A percentile compares a stretch with the other conserved stretches of the same genome.
Evolutionary conservation across 37 sponge, comb jelly and placozoan species (phyloP).

Genomic region (Cladorhizidae sp.): DNA sequence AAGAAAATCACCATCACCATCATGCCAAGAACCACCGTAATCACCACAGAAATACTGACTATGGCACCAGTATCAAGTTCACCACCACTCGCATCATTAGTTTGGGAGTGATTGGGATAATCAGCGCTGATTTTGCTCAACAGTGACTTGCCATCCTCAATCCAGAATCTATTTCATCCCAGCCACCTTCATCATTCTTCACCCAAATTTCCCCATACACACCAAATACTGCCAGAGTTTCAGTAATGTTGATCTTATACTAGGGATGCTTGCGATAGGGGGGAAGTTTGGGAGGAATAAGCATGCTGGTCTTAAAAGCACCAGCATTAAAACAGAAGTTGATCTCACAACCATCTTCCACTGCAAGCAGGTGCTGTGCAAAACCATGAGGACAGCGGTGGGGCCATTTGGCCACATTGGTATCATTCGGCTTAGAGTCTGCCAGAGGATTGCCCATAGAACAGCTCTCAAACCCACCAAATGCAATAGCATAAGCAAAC

Average conservation of each 20-base stretch:
- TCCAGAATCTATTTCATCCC: slow-evolving; percentile 10
- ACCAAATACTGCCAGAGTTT: slow-evolving; percentile 36
- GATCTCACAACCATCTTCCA: slow-evolving; percentile 74
- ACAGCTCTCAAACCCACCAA: slow-evolving; percentile 82
- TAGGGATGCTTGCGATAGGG: slow-evolving; percentile 50
- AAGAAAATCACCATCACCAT: slow-evolving; percentile 17
- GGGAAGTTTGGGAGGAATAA: slow-evolving; percentile 34
- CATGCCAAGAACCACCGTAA: slow-evolving; percentile 25
- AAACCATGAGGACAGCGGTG: slow-evolving; percentile 58
- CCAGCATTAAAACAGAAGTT: slow-evolving; percentile 61
- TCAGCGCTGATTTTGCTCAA: background rate
- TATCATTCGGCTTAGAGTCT: background rate
- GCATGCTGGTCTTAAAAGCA: background rate
- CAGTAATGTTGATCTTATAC: slow-evolving; percentile 27
- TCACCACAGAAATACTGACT: slow-evolving; percentile 6
- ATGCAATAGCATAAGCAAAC: slow-evolving; percentile 43
- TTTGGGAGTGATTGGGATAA: no score
- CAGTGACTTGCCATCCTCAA: background rate
- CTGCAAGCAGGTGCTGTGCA: slow-evolving; percentile 50
- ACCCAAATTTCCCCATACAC: slow-evolving; percentile 20
- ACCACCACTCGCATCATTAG: background rate
- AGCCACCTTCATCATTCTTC: slow-evolving; percentile 14
- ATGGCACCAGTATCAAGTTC: slow-evolving; percentile 13
- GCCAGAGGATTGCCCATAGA: slow-evolving; percentile 72
- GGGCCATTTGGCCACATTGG: slow-evolving; percentile 21